A percentile compares a stretch with the other conserved stretches of the same genome.
phyloP scores from a whole-genome alignment of 2,797 vertebrate genomes.

The Artibeus jamaicensis region DNA sequence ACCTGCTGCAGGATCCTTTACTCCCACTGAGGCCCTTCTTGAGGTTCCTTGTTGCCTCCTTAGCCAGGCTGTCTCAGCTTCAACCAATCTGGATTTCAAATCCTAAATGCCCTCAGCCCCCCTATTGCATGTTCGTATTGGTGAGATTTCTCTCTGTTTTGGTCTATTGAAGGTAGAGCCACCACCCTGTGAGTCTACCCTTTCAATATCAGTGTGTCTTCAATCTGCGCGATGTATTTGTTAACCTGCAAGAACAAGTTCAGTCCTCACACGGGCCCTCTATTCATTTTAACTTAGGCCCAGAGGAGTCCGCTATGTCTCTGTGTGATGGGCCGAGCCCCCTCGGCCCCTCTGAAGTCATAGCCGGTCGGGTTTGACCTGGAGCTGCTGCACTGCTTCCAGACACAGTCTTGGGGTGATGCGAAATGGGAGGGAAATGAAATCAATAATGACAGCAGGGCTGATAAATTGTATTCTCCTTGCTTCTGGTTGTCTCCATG shows the following conservation, averaged over 20 bases:
- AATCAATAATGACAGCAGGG: not conserved
- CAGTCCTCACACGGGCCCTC: rapidly evolving
- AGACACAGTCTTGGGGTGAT: not conserved
- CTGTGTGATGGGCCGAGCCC: not conserved
- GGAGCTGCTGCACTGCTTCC: not conserved
- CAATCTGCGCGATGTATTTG: not conserved
- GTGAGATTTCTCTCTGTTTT: not conserved
- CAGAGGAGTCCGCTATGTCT: not conserved
- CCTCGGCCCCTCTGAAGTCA: not conserved
- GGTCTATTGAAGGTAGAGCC: not conserved
- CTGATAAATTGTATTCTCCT: not conserved
- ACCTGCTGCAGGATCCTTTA: not conserved
- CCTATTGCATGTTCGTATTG: not conserved
- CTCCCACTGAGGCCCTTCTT: not conserved
- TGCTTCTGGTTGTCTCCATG: not conserved
- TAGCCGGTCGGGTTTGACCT: not conserved
- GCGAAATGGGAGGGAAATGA: not conserved
- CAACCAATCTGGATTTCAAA: not conserved
- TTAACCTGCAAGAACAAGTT: not conserved
- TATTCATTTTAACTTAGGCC: not conserved
- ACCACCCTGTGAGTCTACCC: not conserved
- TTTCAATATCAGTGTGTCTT: not conserved
- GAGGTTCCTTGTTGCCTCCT: not conserved
- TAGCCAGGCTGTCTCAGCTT: not conserved
- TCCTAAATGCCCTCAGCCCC: not conserved